phyloP scores from a whole-genome alignment of 2,113 vertebrate genomes.

The Chitala chitala region DNA sequence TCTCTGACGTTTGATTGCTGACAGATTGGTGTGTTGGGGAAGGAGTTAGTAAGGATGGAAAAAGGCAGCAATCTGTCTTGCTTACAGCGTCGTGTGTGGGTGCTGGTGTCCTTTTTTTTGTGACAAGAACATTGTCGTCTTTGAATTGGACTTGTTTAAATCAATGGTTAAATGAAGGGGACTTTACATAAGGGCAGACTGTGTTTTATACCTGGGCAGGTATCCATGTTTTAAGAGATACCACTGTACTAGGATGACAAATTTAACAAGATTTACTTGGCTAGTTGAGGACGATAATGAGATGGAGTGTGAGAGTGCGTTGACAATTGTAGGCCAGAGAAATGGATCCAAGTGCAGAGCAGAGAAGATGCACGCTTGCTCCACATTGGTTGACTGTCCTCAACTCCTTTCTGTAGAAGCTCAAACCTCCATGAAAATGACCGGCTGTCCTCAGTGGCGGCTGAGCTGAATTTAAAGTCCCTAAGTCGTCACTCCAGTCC shows the following conservation, averaged over 20 bases:
- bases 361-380: neutral
- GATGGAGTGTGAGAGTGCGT: neutral
- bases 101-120: too few species aligned
- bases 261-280: neutral
- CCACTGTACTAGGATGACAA: too few species aligned
- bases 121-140: too few species aligned
- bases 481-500: conserved; percentile 96
- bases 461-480: conserved; percentile 88
- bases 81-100: too few species aligned
- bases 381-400: neutral
- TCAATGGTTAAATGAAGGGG: too few species aligned
- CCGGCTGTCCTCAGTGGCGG: conserved; percentile 83
- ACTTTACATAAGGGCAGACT: too few species aligned
- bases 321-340: neutral
- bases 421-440: conserved; percentile 91
- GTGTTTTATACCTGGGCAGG: too few species aligned
- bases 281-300: neutral
- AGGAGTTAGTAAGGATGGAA: too few species aligned
- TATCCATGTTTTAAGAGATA: too few species aligned
- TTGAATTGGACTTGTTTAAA: too few species aligned
- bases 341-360: neutral
- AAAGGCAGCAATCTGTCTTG: too few species aligned
- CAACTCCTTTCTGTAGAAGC: conserved; percentile 61
- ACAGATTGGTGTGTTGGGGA: neutral
- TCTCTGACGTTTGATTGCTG: neutral